These are phyloP conservation scores for Aspidoscelis tigris DNA, from an alignment of 2,113 vertebrate species.

Conservation along the genomic window DNA sequence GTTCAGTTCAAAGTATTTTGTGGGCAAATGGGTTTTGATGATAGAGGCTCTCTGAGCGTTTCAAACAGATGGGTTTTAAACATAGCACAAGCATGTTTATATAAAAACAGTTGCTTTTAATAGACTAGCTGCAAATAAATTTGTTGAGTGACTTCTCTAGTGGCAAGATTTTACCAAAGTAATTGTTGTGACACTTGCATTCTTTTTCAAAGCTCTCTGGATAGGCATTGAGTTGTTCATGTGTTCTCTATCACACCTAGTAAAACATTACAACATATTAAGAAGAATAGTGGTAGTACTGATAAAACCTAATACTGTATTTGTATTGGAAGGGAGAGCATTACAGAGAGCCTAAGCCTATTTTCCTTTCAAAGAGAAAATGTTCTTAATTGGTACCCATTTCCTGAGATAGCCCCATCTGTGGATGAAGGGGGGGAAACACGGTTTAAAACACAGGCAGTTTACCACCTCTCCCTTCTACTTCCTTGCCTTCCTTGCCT, in stretches of 20 bases:
- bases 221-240: background rate
- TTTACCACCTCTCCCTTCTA: no score
- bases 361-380: background rate
- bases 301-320: background rate
- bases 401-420: no score
- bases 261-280: background rate
- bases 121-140: background rate
- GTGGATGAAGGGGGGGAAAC: no score
- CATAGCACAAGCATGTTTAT: background rate
- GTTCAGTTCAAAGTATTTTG: background rate
- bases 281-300: background rate
- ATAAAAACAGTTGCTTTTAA: conserved; percentile 8
- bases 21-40: background rate
- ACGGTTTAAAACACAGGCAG: no score
- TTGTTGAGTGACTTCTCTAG: background rate
- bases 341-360: background rate
- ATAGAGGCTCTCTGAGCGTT: background rate
- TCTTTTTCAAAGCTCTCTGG: background rate
- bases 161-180: background rate
- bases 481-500: no score
- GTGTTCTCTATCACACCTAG: background rate
- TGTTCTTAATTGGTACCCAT: background rate
- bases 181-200: background rate
- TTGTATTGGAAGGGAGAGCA: background rate
- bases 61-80: background rate